Base-by-base conservation (phyloP, 1,140 invertebrate genomes). In the Drosophila kanapiae region DNA sequence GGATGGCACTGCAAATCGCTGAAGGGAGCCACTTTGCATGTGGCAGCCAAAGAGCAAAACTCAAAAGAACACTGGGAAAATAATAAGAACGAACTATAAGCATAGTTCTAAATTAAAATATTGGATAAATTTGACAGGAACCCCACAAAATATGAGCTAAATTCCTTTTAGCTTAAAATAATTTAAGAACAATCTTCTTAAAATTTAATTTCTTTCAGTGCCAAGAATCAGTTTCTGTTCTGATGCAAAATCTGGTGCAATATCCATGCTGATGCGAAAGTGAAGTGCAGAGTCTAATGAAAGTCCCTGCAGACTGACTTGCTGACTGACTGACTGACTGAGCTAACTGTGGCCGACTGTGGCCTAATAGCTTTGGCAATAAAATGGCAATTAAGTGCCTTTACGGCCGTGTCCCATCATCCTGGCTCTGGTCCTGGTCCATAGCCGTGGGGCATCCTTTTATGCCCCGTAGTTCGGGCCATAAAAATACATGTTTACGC, bases 361-460 rank as follows among this genome's bases (percentile, higher is more conserved):
- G 64, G 49, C 67, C 79, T 90, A 90, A 90, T 90, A 90, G 81
- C 83, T 80, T 43, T 23, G 65, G 85, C 68, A 90, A 90, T 90
- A 90, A 90, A 90, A 90, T 90, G 81, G 85, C 85, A 90, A 90
- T 90, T 90, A 90, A 90, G 81, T 85, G 85, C 71, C 70, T 88
- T 90, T 88, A 84, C 75, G 81, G 81, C 37, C 61, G 56, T 69
- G 57, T 80, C 65, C 58, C 70, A 58, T 43, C 58, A 68, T 60
- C 59, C 59, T 54, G 48, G 43, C 37, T 33, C 54, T 42, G 23
- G 54, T 63, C 42, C 51, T 70, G 78, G 37, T 71, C 80, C 65
- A 78, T 16, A 78, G 80, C 68, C 71, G 16, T 70, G 47, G 65
- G 80, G 78, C 65, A 87, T 87, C 84, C 85, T 88, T 90, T 88